phyloP scores from a whole-genome alignment of 2,113 vertebrate genomes.

The Oryzias javanicus region DNA sequence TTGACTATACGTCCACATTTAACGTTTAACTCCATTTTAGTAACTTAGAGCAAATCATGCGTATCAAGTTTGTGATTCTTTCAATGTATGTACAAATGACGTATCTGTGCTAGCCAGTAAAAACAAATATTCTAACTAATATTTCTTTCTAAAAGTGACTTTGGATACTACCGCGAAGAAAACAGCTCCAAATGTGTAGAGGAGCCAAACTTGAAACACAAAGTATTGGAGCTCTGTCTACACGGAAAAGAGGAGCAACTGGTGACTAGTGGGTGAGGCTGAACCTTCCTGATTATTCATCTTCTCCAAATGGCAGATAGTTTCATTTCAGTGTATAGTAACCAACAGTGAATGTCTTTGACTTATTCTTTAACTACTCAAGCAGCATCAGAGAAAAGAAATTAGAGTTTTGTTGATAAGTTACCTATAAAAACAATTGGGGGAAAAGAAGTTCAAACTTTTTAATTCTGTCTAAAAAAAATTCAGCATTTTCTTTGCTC shows the following conservation, averaged over 20 bases:
- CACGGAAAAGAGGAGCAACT: constrained; percentile 86
- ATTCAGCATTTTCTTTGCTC: too few relatives aligned
- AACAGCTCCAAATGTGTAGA: constrained; percentile 88
- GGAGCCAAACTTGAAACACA: constrained; percentile 85
- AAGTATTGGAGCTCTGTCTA: constrained; percentile 88
- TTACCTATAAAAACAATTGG: too few relatives aligned
- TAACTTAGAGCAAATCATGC: background rate
- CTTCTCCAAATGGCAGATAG: background rate
- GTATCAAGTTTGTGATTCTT: background rate
- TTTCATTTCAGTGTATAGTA: background rate
- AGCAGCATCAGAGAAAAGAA: background rate
- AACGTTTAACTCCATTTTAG: background rate
- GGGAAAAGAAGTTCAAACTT: too few relatives aligned
- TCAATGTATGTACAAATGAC: background rate
- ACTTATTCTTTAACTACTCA: background rate
- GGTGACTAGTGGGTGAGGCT: constrained; percentile 83
- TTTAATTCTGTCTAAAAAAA: too few relatives aligned
- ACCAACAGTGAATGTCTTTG: background rate
- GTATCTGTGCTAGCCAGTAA: background rate
- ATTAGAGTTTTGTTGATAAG: background rate
- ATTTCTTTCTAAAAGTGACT: constrained; percentile 79
- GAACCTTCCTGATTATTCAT: background rate
- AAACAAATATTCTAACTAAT: background rate
- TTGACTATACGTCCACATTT: too few relatives aligned
- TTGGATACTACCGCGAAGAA: constrained; percentile 90